Evolutionary conservation across 53 echinoderm and acorn worm species (phyloP), one percentile per base, ranked within the genome.

Genomic region (Temnopleurus reevesii): DNA sequence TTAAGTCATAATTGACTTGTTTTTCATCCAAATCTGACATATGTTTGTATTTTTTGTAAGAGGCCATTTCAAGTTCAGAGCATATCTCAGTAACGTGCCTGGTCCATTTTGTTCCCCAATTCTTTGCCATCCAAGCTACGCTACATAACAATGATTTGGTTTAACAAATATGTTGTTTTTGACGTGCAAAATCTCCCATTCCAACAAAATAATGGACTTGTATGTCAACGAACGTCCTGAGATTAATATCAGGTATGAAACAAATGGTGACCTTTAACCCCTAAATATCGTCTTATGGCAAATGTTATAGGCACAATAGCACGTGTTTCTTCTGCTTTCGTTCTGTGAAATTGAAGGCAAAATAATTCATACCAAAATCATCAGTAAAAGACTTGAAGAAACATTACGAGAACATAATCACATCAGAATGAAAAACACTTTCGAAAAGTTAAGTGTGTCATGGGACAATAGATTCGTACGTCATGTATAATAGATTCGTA

Each of bases 191-290:
- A 41, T 4, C 41, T 8, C 41, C 17, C 7, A 21, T 60, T 28
- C 30, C 28, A 60, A 28, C 12, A 12, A 23, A 60, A 60, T 60
- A 71, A 19, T n/a, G n/a, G n/a, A n/a, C n/a, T 41, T 71, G 71
- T 71, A 71, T 71, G 71, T 71, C 71, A 71, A 41, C 71, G 71
- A 71, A 71, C 10, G 41, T 71, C 23, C 71, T 8, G 7, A 71
- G 71, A 71, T 71, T 71, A 71, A 8, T 21, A 71, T 71, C 71
- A 71, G n/a, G 41, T 41, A 43, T 71, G 43, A 71, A 71, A 71
- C 71, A 71, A 36, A 71, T n/a, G 41, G 13, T 2, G 21, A 71
- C 71, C 71, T 71, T 38, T 71, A 49, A 18, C 36, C 71, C 65
- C 41, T 2, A 4, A 71, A 8, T 21, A 41, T 41, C 71, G 36